Percentiles rank a stretch among this genome's conserved stretches.
phyloP scores from a whole-genome alignment of 2,113 vertebrate genomes.

The Budorcas taxicolor region DNA sequence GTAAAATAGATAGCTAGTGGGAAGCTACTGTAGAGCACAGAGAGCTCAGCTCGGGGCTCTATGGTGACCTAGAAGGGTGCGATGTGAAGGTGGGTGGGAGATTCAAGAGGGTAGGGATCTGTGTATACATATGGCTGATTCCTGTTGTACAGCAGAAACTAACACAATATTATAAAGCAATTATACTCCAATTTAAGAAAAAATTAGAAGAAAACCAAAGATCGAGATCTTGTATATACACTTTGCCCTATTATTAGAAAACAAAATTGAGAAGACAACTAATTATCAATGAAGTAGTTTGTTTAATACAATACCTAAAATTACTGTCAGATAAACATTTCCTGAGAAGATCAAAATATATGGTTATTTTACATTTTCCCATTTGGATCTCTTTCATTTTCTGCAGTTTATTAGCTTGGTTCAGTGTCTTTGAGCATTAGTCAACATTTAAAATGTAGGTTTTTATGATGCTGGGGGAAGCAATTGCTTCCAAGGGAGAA shows the following conservation, averaged over 20 bases:
- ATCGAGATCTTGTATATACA: background rate
- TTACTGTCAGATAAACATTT: constrained; percentile 64
- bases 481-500: constrained; percentile 75
- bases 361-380: constrained; percentile 63
- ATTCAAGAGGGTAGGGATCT: background rate
- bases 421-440: constrained; percentile 71
- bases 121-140: background rate
- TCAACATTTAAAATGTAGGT: constrained; percentile 73
- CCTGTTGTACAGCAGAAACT: background rate
- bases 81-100: background rate
- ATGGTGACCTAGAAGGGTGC: background rate
- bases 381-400: constrained; percentile 68
- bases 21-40: background rate
- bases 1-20: background rate
- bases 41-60: background rate
- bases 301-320: constrained; percentile 59
- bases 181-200: background rate
- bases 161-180: background rate
- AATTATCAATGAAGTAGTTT: constrained; percentile 60
- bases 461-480: constrained; percentile 68
- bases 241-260: constrained; percentile 9
- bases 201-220: background rate
- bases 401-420: constrained; percentile 69
- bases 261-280: constrained; percentile 30
- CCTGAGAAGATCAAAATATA: constrained; percentile 60